Evolutionary conservation across 2,888 invertebrate genomes (phyloP), one percentile per base, ranked within the genome.

Genomic region (Metallyticus violacea): DNA sequence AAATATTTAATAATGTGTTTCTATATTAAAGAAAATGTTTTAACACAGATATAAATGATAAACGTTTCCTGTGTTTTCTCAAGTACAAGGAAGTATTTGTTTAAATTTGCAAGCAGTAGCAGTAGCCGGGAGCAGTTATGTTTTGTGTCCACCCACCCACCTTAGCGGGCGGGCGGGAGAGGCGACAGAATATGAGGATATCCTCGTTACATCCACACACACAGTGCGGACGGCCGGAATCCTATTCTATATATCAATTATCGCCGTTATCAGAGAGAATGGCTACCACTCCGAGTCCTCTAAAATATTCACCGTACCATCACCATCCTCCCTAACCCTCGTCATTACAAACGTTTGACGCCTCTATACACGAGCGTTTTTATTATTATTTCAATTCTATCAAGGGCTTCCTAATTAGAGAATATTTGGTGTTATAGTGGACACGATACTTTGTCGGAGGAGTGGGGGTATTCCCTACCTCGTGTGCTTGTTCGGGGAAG

Each of bases 161-260:
- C 77, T 25, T 28, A 15, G 9, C 40, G 15, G 40, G 40, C 40
- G 40, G 40, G 15, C 40, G 3, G 40, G 40, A 7, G 40, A 62
- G 40, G 40, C 40, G 40, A 62, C 40, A 62, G 83, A 77, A 77
- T 82, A 83, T 83, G 77, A 83, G 83, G 83, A 83, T 83, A 83
- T 83, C 83, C 83, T 83, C 77, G 83, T 83, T 83, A 83, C 29
- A 77, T 7, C 28, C 77, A 25, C 82, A 77, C 40, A 29, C 77
- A 40, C 30, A 29, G n/a, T 22, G 80, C 29, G 80, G 80, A 22
- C 80, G 15, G 29, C 29, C 30, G 40, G 30, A 81, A 81, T 81
- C 25, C 81, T 81, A 62, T 62, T 62, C 40, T 62, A 62, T 62
- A 81, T 81, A 81, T 81, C 81, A 81, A 81, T 81, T 77, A 83